Evolutionary conservation across 1,140 invertebrate species (phyloP), one percentile per base, ranked within the genome.

Genomic region (Campoletis sonorensis): DNA sequence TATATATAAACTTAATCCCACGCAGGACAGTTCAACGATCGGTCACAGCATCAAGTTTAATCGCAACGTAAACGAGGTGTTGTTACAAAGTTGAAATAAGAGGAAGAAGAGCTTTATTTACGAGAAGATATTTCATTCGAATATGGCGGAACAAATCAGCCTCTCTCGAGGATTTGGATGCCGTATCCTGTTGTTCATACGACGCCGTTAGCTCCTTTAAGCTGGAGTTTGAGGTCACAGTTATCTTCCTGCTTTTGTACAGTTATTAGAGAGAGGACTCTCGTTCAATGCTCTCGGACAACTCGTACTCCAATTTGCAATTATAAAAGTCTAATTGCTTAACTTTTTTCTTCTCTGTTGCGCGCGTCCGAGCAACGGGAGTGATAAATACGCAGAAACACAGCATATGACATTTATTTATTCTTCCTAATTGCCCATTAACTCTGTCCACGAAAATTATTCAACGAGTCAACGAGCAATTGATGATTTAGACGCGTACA

Each of bases 61-160:
- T 73, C 72, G 23, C n/a, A 18, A 80, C 79, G 80, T 61, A 72
- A 72, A 51, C n/a, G 45, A 5, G 78, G 40, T 77, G 81, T 85
- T 84, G 84, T 13, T 51, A 18, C 16, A 13, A 83, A n/a, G 4
- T n/a, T 54, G n/a, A 54, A n/a, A 54, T 7, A n/a, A 54, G 16
- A n/a, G n/a, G 51, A 54, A 64, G 82, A 83, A 54, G 2, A 15
- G 16, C 18, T 21, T 18, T 54, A 54, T 15, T 54, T 73, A 82
- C 58, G 33, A 79, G 72, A 37, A 76, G 45, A 80, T 79, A 72
- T 84, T 61, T 72, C 40, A n/a, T 54, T n/a, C 51, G 40, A 70
- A 81, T 83, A 84, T 87, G 88, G 87, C 86, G 87, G 89, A 91
- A 89, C 85, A 88, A 90, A 91, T 90, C 84, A 54, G 51, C 11